Percentiles rank a stretch among this genome's conserved stretches.
Evolutionary conservation across 2,113 vertebrate genomes (phyloP).

Genomic region (Anguilla japonica): DNA sequence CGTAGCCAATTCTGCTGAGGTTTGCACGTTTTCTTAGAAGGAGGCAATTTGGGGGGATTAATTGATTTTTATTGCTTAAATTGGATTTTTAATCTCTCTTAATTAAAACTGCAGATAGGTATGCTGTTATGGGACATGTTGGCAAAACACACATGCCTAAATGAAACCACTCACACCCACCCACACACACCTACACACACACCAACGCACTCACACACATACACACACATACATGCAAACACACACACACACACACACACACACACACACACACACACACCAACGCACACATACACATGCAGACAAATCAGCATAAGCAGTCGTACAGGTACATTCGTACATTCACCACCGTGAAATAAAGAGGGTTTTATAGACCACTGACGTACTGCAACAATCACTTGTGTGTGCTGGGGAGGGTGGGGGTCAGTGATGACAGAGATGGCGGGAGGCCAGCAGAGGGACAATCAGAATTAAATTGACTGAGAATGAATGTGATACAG

Average conservation of each 20-base stretch:
- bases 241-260: neutral
- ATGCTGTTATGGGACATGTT: constrained; percentile 18
- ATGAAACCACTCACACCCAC: constrained; percentile 1
- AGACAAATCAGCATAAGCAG: neutral
- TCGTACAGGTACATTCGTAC: too few relatives aligned
- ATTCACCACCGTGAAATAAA: too few relatives aligned
- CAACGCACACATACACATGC: neutral
- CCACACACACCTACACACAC: neutral
- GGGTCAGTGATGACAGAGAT: too few relatives aligned
- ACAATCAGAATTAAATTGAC: neutral
- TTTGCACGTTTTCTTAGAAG: constrained; percentile 26
- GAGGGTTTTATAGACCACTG: too few relatives aligned
- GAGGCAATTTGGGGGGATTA: constrained; percentile 43
- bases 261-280: neutral
- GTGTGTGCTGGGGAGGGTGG: neutral
- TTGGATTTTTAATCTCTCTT: constrained; percentile 42
- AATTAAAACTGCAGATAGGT: constrained; percentile 36
- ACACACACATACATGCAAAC: neutral
- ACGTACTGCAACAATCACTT: neutral
- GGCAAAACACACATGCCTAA: constrained; percentile 23
- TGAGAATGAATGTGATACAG: neutral
- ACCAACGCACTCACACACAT: constrained; percentile 17
- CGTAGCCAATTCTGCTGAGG: constrained; percentile 16
- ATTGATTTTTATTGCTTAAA: constrained; percentile 62
- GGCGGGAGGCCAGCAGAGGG: neutral